Evolutionary conservation across 2,797 vertebrate genomes (phyloP), one percentile per base, ranked within the genome.

Genomic region (Manis pentadactyla): DNA sequence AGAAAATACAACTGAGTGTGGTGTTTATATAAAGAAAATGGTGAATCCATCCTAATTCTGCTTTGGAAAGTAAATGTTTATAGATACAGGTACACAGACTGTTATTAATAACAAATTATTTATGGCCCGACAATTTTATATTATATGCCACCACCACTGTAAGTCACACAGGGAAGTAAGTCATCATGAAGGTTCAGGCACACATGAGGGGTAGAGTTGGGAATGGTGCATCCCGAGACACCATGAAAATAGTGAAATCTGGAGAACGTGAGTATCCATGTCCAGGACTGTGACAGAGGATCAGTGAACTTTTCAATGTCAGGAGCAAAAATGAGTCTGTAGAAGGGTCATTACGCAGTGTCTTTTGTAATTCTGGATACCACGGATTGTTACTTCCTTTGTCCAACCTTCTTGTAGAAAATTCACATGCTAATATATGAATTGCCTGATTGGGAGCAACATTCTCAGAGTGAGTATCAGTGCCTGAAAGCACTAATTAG

Each of bases 61-160:
- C 82, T 73, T 85, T 90, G 84, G 61, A 89, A 55, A 51, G 90
- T 46, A 95, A 87, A 73, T 87, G 87, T 88, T 93, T 96, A 21
- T 51, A 93, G 49, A 84, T 92, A 69, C 68, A 77, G n/a, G 29
- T 71, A 53, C n/a, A 57, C 37, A 87, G 73, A 77, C 55, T 84
- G 27, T 94, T 89, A 84, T 89, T 82, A 92, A 82, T 90, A 96
- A 83, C 57, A 85, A 90, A 94, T 94, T 69, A 85, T 19, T 84
- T 78, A 59, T 27, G n/a, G 29, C 46, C 37, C 86, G 91, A 37
- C 37, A 90, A 27, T 85, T 27, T 71, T 9, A 81, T 94, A 49
- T 71, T 9, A 81, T 94, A 49, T 85, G 77, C 73, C 25, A 92
- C n/a, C 42, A 78, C 49, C 87, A n/a, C 79, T 94, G 55, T 90